phyloP scores from a whole-genome alignment of 2,113 vertebrate species.

The Phaethon lepturus region DNA sequence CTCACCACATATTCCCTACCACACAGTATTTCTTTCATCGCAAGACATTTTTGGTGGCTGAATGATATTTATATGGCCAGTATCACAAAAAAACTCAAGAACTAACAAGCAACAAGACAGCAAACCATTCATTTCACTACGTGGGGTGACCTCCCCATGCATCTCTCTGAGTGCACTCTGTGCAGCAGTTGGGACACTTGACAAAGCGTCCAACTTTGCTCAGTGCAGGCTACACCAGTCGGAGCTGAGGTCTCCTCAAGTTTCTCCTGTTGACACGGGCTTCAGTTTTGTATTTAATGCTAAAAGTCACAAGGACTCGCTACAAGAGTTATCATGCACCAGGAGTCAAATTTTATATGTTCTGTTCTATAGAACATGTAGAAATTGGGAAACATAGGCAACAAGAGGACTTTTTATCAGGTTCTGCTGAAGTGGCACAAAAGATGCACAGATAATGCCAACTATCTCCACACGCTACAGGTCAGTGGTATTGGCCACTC shows the following conservation, averaged over 20 bases:
- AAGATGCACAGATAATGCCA: accelerated
- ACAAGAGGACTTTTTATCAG: not conserved
- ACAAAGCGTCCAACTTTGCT: not conserved
- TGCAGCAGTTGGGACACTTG: accelerated
- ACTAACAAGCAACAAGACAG: not conserved
- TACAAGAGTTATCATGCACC: not conserved
- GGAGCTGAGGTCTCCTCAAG: not conserved
- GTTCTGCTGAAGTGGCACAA: not conserved
- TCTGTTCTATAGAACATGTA: not conserved
- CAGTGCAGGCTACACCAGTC: not conserved
- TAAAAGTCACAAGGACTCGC: not conserved
- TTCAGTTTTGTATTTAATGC: not conserved
- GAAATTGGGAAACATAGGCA: not conserved
- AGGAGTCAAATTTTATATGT: not conserved
- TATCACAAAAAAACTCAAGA: not conserved
- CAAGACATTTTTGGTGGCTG: accelerated
- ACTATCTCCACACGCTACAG: accelerated
- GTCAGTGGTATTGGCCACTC: accelerated
- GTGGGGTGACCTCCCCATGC: not conserved
- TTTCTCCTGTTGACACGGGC: not conserved
- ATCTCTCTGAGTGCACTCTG: too few species aligned
- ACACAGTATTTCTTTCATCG: not conserved
- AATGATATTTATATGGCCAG: not conserved
- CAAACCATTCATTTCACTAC: not conserved
- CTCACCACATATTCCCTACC: not conserved